Evolutionary conservation across 2,113 vertebrate species (phyloP).

Genomic region (Chauna torquata): DNA sequence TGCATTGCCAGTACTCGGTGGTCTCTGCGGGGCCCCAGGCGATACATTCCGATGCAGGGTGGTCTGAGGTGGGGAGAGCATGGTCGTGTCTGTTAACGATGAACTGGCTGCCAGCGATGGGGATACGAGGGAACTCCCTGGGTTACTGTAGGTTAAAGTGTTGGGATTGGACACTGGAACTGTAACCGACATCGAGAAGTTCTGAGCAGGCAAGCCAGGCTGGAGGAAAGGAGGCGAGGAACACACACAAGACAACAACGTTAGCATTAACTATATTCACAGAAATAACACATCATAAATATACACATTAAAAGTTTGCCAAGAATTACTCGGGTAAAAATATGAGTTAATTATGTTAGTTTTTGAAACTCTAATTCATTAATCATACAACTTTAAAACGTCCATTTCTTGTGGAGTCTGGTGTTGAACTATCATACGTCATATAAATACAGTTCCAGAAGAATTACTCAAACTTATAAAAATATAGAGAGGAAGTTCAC

Average conservation of each 20-base stretch:
- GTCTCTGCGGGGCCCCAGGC: conserved; percentile 88
- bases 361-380: conserved; percentile 4
- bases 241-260: not conserved
- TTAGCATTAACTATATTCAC: not conserved
- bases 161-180: conserved; percentile 94
- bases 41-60: conserved; percentile 92
- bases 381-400: conserved; percentile 10
- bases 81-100: conserved; percentile 87
- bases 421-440: not conserved
- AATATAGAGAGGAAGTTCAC: not conserved
- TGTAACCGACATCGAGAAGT: conserved; percentile 98
- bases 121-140: conserved; percentile 87
- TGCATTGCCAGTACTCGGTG: conserved; percentile 89
- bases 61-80: conserved; percentile 91
- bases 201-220: conserved; percentile 94
- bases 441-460: conserved; percentile 11
- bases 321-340: not conserved
- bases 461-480: not conserved
- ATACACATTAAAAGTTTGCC: not conserved
- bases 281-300: not conserved
- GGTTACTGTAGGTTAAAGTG: conserved; percentile 89
- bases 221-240: conserved; percentile 58
- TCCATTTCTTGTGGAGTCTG: not conserved
- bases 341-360: conserved; percentile 60
- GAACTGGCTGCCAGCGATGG: conserved; percentile 87